Evolutionary conservation across 2,888 invertebrate species (phyloP).

Genomic region (Hirtodrosophila histrioides): DNA sequence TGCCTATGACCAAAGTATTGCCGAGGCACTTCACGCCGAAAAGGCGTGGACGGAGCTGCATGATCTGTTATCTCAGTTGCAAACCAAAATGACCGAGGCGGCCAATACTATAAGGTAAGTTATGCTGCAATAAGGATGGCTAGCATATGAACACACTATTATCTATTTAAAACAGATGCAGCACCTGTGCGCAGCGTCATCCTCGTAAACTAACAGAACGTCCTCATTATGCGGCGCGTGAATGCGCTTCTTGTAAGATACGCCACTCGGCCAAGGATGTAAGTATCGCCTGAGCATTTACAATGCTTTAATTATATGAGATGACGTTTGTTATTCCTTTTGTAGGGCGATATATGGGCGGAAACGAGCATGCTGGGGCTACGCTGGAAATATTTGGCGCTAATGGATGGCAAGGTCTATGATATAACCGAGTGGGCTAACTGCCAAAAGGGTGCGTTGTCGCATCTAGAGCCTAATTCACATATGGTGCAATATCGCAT

Average conservation of each 20-base stretch:
- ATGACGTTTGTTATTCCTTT: not conserved
- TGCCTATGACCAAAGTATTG: slow-evolving; percentile 90
- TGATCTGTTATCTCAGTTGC: slow-evolving; percentile 93
- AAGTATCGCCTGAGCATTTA: slow-evolving; percentile 24
- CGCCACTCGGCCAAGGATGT: slow-evolving; percentile 95
- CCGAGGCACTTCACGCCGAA: slow-evolving; percentile 92
- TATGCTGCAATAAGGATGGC: not conserved
- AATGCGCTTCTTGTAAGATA: slow-evolving; percentile 95
- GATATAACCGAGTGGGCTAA: slow-evolving; percentile 99
- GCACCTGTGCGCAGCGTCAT: slow-evolving; percentile 96
- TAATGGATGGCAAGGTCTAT: slow-evolving; percentile 97
- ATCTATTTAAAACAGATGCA: slow-evolving; percentile 87
- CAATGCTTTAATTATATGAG: not conserved
- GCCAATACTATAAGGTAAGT: slow-evolving; percentile 92
- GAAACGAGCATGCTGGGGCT: slow-evolving; percentile 95
- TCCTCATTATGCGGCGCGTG: slow-evolving; percentile 95
- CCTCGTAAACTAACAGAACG: slow-evolving; percentile 93
- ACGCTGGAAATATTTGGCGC: slow-evolving; percentile 97
- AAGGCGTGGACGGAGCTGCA: slow-evolving; percentile 95
- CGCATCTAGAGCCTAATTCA: slow-evolving; percentile 94
- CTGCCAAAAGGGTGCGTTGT: slow-evolving; percentile 88
- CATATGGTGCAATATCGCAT: slow-evolving; percentile 91
- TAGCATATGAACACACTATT: not conserved
- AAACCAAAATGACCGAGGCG: slow-evolving; percentile 97
- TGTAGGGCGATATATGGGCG: slow-evolving; percentile 97